A percentile compares a stretch with the other conserved stretches of the same genome.
These are phyloP conservation scores for Prosapia bicincta DNA, from an alignment of 2,888 invertebrate genomes.

Conservation along the genomic window DNA sequence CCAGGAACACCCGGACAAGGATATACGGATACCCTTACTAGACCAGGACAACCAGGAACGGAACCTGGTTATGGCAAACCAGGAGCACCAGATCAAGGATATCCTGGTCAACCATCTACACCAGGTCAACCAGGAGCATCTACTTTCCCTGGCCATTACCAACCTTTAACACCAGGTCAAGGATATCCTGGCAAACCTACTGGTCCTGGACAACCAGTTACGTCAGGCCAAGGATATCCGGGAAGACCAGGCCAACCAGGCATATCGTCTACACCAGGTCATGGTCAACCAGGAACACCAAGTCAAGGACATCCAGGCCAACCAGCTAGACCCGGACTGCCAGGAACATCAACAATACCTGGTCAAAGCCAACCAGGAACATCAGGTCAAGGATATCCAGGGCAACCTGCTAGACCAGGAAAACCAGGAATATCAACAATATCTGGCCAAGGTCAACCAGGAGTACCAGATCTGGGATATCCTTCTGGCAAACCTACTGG, in stretches of 20 bases:
- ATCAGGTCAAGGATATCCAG: slow-evolving; percentile 29
- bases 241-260: slow-evolving; percentile 43
- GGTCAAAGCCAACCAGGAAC: slow-evolving; percentile 24
- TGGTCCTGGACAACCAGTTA: not conserved
- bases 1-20: slow-evolving; percentile 41
- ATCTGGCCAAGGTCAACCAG: slow-evolving; percentile 28
- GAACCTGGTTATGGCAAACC: slow-evolving; percentile 2
- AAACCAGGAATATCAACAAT: slow-evolving; percentile 35
- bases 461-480: slow-evolving; percentile 37
- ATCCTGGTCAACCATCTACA: not conserved
- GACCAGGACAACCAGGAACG: slow-evolving; percentile 29
- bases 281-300: slow-evolving; percentile 38
- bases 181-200: too few relatives aligned
- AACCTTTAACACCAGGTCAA: not conserved
- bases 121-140: slow-evolving; percentile 20
- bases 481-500: too few relatives aligned
- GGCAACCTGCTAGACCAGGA: slow-evolving; percentile 34
- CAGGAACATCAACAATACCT: slow-evolving; percentile 19
- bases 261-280: slow-evolving; percentile 24
- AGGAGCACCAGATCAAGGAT: slow-evolving; percentile 28
- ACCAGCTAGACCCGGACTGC: slow-evolving; percentile 29
- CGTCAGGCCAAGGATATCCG: slow-evolving; percentile 33
- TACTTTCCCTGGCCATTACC: slow-evolving; percentile 36
- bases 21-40: slow-evolving; percentile 13
- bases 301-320: not conserved